Conservation (phyloP, 2,888 invertebrate genomes). For the Cancer borealis region DNA sequence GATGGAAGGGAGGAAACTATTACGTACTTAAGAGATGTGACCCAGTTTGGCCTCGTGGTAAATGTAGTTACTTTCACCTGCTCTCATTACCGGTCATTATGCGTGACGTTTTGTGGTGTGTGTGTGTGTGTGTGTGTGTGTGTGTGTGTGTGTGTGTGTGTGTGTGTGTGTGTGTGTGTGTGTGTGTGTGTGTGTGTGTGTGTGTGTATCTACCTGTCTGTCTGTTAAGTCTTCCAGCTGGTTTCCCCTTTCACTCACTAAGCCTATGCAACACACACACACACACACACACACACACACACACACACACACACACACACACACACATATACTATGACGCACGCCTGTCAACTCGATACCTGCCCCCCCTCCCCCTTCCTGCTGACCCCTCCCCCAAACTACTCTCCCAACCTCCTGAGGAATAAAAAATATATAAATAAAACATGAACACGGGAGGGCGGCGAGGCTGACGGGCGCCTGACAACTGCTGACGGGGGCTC, state of each 20-base stretch:
- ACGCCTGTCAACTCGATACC: constrained; percentile 23
- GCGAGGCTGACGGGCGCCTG: constrained; percentile 14
- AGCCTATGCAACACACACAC: too few relatives aligned
- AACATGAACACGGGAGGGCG: constrained; percentile 14
- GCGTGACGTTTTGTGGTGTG: background rate
- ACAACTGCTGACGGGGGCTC: constrained; percentile 37
- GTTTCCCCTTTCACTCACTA: too few relatives aligned
- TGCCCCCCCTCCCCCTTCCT: background rate
- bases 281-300: constrained; percentile 31
- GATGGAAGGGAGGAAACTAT: background rate
- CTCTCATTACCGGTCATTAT: background rate
- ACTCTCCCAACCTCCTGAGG: background rate
- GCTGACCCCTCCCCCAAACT: background rate
- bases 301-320: background rate
- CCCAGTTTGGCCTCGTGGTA: background rate
- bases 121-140: background rate
- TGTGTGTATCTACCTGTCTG: background rate
- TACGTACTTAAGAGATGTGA: background rate
- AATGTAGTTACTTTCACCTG: background rate
- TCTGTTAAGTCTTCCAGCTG: background rate
- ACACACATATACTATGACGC: background rate
- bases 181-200: background rate
- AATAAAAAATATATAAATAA: constrained; percentile 24
- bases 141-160: constrained; percentile 5
- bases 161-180: background rate